These are phyloP conservation scores for Mesembrinibis cayennensis DNA, from an alignment of 2,113 vertebrate genomes.

Conservation along the genomic window DNA sequence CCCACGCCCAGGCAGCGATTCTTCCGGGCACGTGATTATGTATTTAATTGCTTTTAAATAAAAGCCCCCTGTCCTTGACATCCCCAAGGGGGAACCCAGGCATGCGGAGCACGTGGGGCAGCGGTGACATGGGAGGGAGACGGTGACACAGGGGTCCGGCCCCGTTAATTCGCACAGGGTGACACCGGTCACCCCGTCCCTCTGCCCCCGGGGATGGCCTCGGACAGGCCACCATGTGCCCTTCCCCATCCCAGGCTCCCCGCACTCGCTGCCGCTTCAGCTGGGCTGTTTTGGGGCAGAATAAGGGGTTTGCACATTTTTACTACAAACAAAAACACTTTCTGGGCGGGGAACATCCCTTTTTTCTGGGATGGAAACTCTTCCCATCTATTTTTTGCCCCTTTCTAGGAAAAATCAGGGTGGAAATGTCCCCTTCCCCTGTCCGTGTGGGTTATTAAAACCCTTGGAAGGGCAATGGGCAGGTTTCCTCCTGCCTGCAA, in stretches of 20 bases:
- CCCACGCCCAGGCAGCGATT: neutral
- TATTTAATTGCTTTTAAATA: neutral
- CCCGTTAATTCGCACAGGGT: neutral
- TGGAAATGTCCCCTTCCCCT: no score
- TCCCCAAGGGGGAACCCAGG: neutral
- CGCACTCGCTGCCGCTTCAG: accelerated
- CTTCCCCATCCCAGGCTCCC: neutral
- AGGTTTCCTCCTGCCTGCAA: neutral
- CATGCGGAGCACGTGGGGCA: accelerated
- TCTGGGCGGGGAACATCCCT: neutral
- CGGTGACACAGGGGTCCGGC: neutral
- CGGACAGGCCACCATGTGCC: neutral
- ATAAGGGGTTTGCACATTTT: neutral
- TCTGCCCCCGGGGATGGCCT: accelerated
- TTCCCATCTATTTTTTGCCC: neutral
- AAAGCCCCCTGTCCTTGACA: accelerated
- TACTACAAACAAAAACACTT: neutral
- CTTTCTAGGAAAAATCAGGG: neutral
- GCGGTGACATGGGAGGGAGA: accelerated
- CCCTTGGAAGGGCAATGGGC: neutral
- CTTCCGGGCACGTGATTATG: neutral
- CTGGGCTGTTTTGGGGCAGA: neutral
- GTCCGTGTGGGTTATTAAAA: neutral
- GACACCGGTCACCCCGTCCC: neutral
- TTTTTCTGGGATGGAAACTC: neutral